Evolutionary conservation across 2,113 vertebrate species (phyloP).

Genomic region (Calyptommatus sinebrachiatus): DNA sequence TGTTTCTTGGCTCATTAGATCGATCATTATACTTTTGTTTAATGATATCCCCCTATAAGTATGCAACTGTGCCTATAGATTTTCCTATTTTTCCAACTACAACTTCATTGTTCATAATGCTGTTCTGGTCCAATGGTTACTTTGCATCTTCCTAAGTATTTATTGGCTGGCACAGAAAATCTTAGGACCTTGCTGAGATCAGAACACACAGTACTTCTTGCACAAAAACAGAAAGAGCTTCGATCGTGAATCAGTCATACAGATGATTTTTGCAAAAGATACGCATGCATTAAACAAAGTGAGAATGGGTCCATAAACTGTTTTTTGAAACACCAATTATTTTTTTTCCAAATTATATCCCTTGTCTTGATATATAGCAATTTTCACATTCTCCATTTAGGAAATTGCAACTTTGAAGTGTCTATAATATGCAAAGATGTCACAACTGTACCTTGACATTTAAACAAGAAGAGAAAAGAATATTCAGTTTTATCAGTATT

Average conservation of each 20-base stretch:
- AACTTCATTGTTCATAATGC: background rate
- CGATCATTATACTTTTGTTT: constrained; percentile 50
- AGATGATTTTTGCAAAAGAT: constrained; percentile 61
- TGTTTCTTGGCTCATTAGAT: background rate
- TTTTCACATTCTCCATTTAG: constrained; percentile 57
- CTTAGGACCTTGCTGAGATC: constrained; percentile 56
- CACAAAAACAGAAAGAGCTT: constrained; percentile 45
- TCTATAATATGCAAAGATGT: constrained; percentile 80
- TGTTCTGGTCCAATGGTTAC: background rate
- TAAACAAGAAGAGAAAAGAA: constrained; percentile 32
- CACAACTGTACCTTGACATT: constrained; percentile 69
- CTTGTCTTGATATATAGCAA: constrained; percentile 58
- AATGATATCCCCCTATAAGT: constrained; percentile 62
- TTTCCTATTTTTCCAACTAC: background rate
- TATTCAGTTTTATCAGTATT: constrained; percentile 61
- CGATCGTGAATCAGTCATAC: constrained; percentile 60
- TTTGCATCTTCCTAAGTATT: constrained; percentile 18
- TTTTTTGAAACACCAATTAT: constrained; percentile 52
- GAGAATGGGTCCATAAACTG: constrained; percentile 56
- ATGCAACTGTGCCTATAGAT: constrained; percentile 46
- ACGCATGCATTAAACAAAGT: constrained; percentile 55
- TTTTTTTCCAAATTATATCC: constrained; percentile 60
- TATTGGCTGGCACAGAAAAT: constrained; percentile 16
- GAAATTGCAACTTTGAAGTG: constrained; percentile 65
- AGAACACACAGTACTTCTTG: constrained; percentile 58